These are phyloP conservation scores for Mactromeris polynyma DNA, from an alignment of 2,888 invertebrate species.

Conservation along the genomic window DNA sequence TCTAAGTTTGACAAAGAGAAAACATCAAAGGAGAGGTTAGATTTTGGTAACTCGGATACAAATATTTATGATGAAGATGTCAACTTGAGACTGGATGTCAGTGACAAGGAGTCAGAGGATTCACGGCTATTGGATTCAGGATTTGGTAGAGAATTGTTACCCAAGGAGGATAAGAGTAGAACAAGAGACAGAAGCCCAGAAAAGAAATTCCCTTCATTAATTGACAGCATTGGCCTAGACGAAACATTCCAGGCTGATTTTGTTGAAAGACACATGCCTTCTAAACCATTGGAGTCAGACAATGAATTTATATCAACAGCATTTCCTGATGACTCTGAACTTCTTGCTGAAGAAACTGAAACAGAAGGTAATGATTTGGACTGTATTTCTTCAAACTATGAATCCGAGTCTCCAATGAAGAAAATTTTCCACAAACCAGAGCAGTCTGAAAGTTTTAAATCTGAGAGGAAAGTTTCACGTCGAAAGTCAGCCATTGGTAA, in stretches of 20 bases:
- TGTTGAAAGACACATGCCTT: constrained; percentile 68
- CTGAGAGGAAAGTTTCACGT: not conserved
- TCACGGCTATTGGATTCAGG: constrained; percentile 50
- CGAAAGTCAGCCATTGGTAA: constrained; percentile 39
- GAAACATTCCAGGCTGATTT: constrained; percentile 67
- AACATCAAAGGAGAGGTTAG: constrained; percentile 2
- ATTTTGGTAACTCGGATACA: constrained; percentile 41
- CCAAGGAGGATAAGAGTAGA: constrained; percentile 18
- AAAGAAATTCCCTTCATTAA: constrained; percentile 42
- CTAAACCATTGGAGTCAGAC: constrained; percentile 62
- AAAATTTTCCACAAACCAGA: not conserved
- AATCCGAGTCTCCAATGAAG: not conserved
- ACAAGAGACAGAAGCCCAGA: constrained; percentile 29
- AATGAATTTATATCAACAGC: constrained; percentile 61
- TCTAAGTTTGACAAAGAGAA: constrained; percentile 13
- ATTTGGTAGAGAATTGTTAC: constrained; percentile 51
- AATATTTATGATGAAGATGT: constrained; percentile 44
- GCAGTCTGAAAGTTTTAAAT: constrained; percentile 12
- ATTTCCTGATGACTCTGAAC: constrained; percentile 65
- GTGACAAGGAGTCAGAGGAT: constrained; percentile 54
- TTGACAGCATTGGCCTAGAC: constrained; percentile 62
- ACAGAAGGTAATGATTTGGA: constrained; percentile 32
- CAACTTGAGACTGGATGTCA: constrained; percentile 43
- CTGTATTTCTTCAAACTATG: constrained; percentile 22
- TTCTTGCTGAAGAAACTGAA: constrained; percentile 60